These are phyloP conservation scores for Theristicus caerulescens DNA, from an alignment of 2,113 vertebrate species.

Conservation along the genomic window DNA sequence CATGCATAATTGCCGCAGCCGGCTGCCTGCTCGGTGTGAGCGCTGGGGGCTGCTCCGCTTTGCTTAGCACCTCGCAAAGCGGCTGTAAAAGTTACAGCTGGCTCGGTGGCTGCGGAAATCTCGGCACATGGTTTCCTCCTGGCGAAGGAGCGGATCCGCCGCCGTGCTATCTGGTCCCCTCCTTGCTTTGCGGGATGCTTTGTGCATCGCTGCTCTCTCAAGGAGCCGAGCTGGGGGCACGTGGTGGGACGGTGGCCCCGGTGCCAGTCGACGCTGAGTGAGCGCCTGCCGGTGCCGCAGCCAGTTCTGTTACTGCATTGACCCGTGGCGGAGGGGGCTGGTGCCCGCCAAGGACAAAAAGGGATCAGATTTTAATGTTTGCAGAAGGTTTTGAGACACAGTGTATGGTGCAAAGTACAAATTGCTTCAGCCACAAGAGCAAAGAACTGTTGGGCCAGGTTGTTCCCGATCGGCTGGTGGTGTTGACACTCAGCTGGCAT, in stretches of 20 bases:
- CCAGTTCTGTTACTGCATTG: accelerated
- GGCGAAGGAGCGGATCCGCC: accelerated
- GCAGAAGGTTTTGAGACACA: background rate
- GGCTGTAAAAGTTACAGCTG: background rate
- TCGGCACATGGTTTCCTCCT: accelerated
- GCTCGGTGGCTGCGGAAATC: accelerated
- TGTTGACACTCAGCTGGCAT: accelerated
- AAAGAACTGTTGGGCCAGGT: background rate
- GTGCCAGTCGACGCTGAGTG: background rate
- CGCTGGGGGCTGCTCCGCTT: accelerated
- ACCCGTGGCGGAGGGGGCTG: accelerated
- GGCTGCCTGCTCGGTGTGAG: background rate
- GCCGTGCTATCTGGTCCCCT: background rate
- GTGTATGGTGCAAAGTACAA: background rate
- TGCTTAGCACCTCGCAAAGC: background rate
- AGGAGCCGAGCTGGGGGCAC: accelerated
- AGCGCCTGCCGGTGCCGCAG: background rate
- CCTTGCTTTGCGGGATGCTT: accelerated
- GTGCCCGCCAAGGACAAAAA: background rate
- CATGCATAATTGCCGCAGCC: background rate
- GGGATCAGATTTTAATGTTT: background rate
- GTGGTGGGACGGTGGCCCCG: accelerated
- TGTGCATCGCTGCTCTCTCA: accelerated
- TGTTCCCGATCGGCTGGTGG: background rate
- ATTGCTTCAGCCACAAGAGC: background rate